phyloP scores from a whole-genome alignment of 2,888 invertebrate species.

The Sarcophaga subvicina region DNA sequence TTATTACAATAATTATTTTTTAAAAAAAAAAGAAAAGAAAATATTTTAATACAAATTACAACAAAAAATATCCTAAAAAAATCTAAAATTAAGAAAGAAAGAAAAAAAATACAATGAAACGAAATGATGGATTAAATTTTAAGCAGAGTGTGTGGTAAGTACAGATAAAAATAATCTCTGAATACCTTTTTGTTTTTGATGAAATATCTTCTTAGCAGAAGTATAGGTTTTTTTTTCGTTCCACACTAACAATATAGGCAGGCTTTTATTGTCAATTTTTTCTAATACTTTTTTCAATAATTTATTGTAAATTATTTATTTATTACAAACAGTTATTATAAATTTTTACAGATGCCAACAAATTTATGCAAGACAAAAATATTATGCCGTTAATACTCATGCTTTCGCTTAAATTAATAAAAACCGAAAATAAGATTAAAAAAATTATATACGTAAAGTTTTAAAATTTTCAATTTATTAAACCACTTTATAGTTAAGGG shows the following conservation, averaged over 20 bases:
- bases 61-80: slow-evolving; percentile 13
- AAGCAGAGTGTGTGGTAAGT: slow-evolving; percentile 45
- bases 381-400: slow-evolving; percentile 79
- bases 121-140: too few relatives aligned
- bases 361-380: slow-evolving; percentile 80
- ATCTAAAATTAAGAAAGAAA: slow-evolving; percentile 10
- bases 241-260: background rate
- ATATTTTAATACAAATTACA: slow-evolving; percentile 54
- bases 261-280: slow-evolving; percentile 12
- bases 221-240: slow-evolving; percentile 35
- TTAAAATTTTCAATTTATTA: slow-evolving; percentile 39
- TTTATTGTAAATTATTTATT: slow-evolving; percentile 60
- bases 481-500: slow-evolving; percentile 58
- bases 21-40: slow-evolving; percentile 57
- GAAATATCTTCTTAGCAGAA: slow-evolving; percentile 15
- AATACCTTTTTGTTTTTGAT: background rate
- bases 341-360: slow-evolving; percentile 78
- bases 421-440: background rate
- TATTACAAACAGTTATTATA: slow-evolving; percentile 54
- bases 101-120: too few relatives aligned
- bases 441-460: slow-evolving; percentile 1
- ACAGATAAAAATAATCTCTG: background rate
- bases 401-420: slow-evolving; percentile 70
- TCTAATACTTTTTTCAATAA: slow-evolving; percentile 28
- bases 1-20: slow-evolving; percentile 44